Evolutionary conservation across 2,888 invertebrate genomes (phyloP), one percentile per base, ranked within the genome.

Genomic region (Gandaritis pyraliata): DNA sequence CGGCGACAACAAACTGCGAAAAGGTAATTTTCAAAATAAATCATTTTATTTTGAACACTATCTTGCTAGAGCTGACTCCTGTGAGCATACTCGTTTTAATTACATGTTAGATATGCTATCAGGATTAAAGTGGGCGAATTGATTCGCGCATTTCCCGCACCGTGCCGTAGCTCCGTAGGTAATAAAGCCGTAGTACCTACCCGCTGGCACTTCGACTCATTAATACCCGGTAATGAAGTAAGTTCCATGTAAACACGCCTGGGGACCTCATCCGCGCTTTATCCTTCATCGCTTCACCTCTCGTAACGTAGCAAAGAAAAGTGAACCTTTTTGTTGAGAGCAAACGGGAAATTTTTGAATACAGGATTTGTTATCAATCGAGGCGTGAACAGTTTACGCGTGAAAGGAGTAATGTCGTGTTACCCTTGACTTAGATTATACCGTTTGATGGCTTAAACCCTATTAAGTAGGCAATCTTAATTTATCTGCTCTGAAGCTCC

Each of bases 1-100:
- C 97, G 72, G 96, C 97, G 54, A 96, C 97, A 51, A 95, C 97
- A 29, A 95, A 97, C 69, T 93, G 95, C 82, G 95, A 95, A 65
- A 92, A 92, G 87, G 94, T 94, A 85, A 93, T 59, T n/a, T n/a
- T n/a, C n/a, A n/a, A 43, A 23, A 61, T 48, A 72, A 84, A 46
- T 8, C 10, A 39, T 4, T 41, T 46, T 43, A 13, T 54, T 38
- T 58, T 10, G 36, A 43, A 55, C 43, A 12, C 52, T 36, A 48
- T 13, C 23, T 51, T 47, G 36, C 43, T 51, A 39, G 36, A 56
- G 50, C 56, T 50, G 7, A 45, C 53, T 56, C 58, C 15, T 33
- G 54, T 62, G 41, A 52, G 60, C 56, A 51, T 60, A 63, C n/a
- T n/a, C n/a, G n/a, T n/a, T n/a, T 61, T 61, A 62, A 60, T 63